Evolutionary conservation across 2,113 vertebrate species (phyloP).

Genomic region (Kobus ellipsiprymnus): DNA sequence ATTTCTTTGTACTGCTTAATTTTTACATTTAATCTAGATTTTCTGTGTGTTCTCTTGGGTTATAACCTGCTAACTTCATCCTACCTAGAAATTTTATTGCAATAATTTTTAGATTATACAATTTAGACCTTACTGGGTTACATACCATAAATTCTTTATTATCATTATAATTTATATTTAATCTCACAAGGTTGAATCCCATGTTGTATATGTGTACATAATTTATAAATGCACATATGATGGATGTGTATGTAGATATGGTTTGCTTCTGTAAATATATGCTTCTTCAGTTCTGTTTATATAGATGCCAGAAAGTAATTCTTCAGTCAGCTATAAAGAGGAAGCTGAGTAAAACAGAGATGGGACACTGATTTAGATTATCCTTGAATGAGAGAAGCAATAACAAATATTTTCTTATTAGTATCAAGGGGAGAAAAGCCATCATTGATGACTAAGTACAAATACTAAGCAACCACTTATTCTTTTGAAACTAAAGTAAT

Average conservation of each 20-base stretch:
- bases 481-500: not conserved
- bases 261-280: not conserved
- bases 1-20: not conserved
- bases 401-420: not conserved
- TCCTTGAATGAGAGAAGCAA: not conserved
- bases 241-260: not conserved
- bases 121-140: not conserved
- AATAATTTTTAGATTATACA: not conserved
- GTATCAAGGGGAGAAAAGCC: not conserved
- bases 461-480: not conserved
- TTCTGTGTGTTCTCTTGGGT: not conserved
- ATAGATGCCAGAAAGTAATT: not conserved
- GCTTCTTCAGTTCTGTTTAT: not conserved
- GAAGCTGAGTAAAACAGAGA: not conserved
- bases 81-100: not conserved
- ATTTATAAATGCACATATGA: not conserved
- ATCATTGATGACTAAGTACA: not conserved
- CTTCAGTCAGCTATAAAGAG: not conserved
- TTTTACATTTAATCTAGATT: not conserved
- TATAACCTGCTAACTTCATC: not conserved
- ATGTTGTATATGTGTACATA: not conserved
- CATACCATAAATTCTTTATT: not conserved
- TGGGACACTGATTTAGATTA: not conserved
- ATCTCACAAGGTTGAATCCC: not conserved
- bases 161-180: not conserved